These are phyloP conservation scores for Sialis lutaria DNA, from an alignment of 2,888 invertebrate species.

Conservation along the genomic window DNA sequence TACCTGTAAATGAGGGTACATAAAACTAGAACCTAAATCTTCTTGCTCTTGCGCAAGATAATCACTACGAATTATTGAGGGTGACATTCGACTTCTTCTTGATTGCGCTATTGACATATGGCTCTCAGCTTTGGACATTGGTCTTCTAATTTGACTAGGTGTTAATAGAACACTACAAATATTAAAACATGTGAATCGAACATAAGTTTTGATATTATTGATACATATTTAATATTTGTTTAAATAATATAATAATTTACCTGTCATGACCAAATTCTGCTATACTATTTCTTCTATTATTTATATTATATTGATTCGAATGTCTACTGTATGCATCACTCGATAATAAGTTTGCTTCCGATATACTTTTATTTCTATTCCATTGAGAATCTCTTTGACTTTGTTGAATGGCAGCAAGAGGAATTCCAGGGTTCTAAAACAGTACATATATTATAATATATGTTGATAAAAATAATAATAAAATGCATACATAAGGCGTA, in stretches of 20 bases:
- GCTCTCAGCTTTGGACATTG: constrained; percentile 45
- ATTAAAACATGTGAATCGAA: too few species aligned
- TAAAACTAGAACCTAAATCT: constrained; percentile 29
- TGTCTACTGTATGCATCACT: constrained; percentile 31
- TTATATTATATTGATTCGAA: constrained; percentile 24
- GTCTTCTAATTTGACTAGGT: constrained; percentile 32
- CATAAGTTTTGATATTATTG: too few species aligned
- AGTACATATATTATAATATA: not conserved
- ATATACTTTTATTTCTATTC: constrained; percentile 47
- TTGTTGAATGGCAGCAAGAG: constrained; percentile 50
- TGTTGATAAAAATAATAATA: constrained; percentile 4
- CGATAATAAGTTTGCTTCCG: constrained; percentile 71
- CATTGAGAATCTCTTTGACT: constrained; percentile 24
- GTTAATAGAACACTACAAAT: constrained; percentile 27
- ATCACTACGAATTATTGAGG: constrained; percentile 36
- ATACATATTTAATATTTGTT: not conserved
- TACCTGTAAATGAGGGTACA: constrained; percentile 48
- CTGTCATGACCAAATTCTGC: constrained; percentile 32
- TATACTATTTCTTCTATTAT: constrained; percentile 36
- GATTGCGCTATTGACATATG: constrained; percentile 39
- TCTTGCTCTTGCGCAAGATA: constrained; percentile 34
- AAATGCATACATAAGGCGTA: constrained; percentile 29
- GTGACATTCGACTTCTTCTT: constrained; percentile 23
- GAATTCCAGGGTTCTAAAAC: constrained; percentile 27
- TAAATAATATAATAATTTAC: not conserved